Evolutionary conservation across 1,140 invertebrate species (phyloP), one percentile per base, ranked within the genome.

Genomic region (Aphaenogaster ashmeadi): DNA sequence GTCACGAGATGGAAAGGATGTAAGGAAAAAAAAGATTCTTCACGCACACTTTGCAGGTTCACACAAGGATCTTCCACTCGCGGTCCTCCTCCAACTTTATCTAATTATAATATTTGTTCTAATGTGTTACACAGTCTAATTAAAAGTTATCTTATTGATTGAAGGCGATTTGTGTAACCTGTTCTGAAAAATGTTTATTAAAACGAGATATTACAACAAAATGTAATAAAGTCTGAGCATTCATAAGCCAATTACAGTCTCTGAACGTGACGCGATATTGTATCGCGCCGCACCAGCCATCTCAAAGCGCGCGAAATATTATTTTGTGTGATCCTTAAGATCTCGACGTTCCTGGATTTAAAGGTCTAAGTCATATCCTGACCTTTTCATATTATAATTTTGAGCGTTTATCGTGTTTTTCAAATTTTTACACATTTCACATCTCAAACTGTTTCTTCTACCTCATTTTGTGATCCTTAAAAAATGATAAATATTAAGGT

Each of bases 111-210:
- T 71, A 9, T 66, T 38, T 67, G 47, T 69, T 80, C 52, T 81
- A 72, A 56, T 6, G 21, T 7, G 21, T 60, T 83, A 83, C 52
- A 47, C 47, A 8, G 13, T 74, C 27, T 74, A 83, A 74, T 74
- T 83, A 60, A 80, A 67, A 84, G 41, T 74, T 62, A 84, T 60
- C 54, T 83, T 50, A 71, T 74, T 47, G 54, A 84, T 58, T 84
- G 54, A 84, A 84, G 56, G 74, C 60, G 50, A 58, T 60, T 56
- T 27, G 27, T 79, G 36, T 79, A 79, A 86, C 83, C 83, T 86
- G 83, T 86, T 77, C 83, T 86, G 83, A 86, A 79, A 86, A 79
- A 86, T 79, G 83, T 86, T 86, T 86, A 86, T 86, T 86, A 86
- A 86, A 86, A 86, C 74, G 83, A 85, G 60, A 79, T 86, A 79